phyloP scores from a whole-genome alignment of 1,140 invertebrate species.

The Heliconius hermathena region DNA sequence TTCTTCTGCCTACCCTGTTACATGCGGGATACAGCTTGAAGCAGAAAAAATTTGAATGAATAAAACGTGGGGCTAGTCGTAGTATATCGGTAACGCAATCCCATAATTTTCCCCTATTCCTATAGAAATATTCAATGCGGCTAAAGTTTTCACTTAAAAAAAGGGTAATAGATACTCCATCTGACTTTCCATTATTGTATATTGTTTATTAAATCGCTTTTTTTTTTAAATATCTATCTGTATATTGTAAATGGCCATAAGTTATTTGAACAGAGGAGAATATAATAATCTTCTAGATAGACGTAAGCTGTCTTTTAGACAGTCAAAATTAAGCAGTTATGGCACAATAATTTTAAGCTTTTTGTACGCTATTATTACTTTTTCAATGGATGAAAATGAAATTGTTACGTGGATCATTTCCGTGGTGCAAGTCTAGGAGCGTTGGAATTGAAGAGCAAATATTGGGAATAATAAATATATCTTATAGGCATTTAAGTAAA shows the following conservation, averaged over 20 bases:
- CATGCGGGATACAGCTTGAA: too few relatives aligned
- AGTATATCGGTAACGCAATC: too few relatives aligned
- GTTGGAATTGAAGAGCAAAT: constrained; percentile 11
- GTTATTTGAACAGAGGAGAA: constrained; percentile 20
- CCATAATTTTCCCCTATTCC: too few relatives aligned
- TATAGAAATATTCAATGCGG: too few relatives aligned
- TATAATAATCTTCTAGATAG: constrained; percentile 29
- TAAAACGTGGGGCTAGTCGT: too few relatives aligned
- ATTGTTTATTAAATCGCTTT: background rate
- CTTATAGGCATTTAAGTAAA: constrained; percentile 47
- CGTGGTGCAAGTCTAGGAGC: constrained; percentile 40
- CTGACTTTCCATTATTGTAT: too few relatives aligned
- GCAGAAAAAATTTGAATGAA: too few relatives aligned
- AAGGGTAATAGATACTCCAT: too few relatives aligned
- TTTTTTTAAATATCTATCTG: background rate
- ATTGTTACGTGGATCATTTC: constrained; percentile 58
- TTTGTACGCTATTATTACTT: constrained; percentile 5
- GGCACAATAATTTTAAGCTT: constrained; percentile 9
- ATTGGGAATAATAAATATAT: constrained; percentile 31
- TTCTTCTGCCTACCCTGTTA: too few relatives aligned
- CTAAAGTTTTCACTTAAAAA: too few relatives aligned
- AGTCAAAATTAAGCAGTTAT: constrained; percentile 34
- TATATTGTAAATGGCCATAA: constrained; percentile 2
- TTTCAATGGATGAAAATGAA: constrained; percentile 58
- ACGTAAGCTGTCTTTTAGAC: constrained; percentile 32